phyloP scores from a whole-genome alignment of 2,797 vertebrate species.

The Lates japonicus region DNA sequence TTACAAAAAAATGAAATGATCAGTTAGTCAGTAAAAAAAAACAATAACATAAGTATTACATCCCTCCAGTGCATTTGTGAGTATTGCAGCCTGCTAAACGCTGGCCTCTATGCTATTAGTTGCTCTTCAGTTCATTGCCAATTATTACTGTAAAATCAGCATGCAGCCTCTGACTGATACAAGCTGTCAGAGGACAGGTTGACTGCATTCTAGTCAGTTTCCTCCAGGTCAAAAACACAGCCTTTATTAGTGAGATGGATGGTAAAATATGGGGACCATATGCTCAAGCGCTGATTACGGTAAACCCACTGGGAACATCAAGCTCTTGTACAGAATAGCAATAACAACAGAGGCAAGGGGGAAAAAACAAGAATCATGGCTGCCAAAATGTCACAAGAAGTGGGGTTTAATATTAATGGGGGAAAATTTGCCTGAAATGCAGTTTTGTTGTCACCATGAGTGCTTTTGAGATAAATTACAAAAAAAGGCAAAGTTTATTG shows the following conservation, averaged over 20 bases:
- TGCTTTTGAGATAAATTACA: conserved; percentile 36
- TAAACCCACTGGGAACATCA: conserved; percentile 59
- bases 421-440: conserved; percentile 17
- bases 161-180: conserved; percentile 45
- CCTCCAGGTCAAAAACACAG: conserved; percentile 59
- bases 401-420: conserved; percentile 34
- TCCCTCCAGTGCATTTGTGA: conserved; percentile 1
- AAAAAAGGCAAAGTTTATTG: conserved; percentile 44
- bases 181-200: conserved; percentile 41
- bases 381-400: conserved; percentile 37
- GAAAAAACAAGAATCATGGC: conserved; percentile 7
- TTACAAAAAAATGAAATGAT: conserved; percentile 27
- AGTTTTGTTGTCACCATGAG: conserved; percentile 11
- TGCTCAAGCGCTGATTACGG: conserved; percentile 65
- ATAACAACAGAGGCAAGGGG: conserved; percentile 34
- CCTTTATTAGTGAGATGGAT: conserved; percentile 59
- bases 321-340: conserved; percentile 50
- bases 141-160: conserved; percentile 36
- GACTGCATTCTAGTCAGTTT: conserved; percentile 52
- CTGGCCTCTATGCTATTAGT: neutral
- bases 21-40: conserved; percentile 29
- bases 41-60: neutral
- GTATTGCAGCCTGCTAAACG: neutral
- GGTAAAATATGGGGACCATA: conserved; percentile 66
- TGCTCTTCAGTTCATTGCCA: conserved; percentile 28